Evolutionary conservation across 2,797 vertebrate genomes (phyloP), one percentile per base, ranked within the genome.

Genomic region (Falco naumanni): DNA sequence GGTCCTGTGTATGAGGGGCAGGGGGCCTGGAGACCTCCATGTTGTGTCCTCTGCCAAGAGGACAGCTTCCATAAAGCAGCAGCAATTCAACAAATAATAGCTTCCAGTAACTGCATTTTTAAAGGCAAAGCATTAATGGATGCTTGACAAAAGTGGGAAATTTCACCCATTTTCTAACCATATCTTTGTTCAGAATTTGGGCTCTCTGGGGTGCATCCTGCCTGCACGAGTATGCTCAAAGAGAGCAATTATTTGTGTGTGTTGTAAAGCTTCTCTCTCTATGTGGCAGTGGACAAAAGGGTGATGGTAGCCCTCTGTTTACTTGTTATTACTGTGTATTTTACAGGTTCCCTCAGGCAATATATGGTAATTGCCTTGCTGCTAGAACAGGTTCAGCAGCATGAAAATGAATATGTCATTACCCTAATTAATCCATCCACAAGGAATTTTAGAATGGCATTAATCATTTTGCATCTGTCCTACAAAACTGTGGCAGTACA

Each of bases 351-450:
- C 94, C 93, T 84, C 88, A 83, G 94, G 96, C 94, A 0, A 41
- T 71, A 29, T 69, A 89, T 95, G 96, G 54, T 96, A 95, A 96
- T 95, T 89, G 95, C 64, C 75, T 57, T 84, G 71, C 94, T 93
- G 84, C 88, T 68, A 68, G 89, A 79, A 45, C 88, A 93, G 94
- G 87, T 92, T 96, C 91, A 89, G 57, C 80, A 68, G 86, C 48
- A 9, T 53, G 88, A 80, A 95, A 95, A 95, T 84, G 90, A 96
- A 4, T 64, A 5, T 89, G 86, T 89, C 41, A 1, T 90, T 90
- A 80, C 37, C 2, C 81, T 93, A 89, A 96, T 96, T 92, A 95
- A 96, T 84, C 50, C 81, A 61, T 89, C 92, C 92, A 48, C 53
- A 2, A 83, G 90, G 93, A 89, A 71, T 69, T 76, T 61, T 5